phyloP scores from a whole-genome alignment of 2,888 invertebrate species.

The Patella caerulea region DNA sequence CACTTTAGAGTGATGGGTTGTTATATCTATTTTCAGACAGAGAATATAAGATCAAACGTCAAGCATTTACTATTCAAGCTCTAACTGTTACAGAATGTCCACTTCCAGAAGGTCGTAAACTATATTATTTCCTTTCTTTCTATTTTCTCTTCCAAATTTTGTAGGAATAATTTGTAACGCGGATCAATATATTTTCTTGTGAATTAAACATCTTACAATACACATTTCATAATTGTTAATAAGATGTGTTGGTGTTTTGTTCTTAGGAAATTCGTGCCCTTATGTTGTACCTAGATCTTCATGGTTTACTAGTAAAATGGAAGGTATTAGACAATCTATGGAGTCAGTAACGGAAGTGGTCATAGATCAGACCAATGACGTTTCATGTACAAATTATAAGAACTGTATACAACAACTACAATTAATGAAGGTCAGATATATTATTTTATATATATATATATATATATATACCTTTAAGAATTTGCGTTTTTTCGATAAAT shows the following conservation, averaged over 20 bases:
- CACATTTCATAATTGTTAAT: no score
- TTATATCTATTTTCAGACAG: not conserved
- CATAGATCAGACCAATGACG: constrained; percentile 5
- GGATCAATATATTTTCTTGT: no score
- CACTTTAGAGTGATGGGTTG: no score
- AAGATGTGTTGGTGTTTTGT: no score
- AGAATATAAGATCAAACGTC: constrained; percentile 12
- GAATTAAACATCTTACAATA: no score
- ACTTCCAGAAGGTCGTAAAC: constrained; percentile 7
- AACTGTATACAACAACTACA: not conserved
- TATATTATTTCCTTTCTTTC: no score
- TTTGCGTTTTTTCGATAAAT: no score
- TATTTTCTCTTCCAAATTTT: no score
- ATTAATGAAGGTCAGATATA: not conserved
- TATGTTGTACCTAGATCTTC: not conserved
- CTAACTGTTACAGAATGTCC: constrained; percentile 19
- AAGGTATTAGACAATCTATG: not conserved
- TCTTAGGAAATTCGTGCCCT: not conserved
- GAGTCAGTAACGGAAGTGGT: not conserved
- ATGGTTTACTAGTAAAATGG: not conserved
- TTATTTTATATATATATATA: no score
- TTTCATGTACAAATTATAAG: not conserved
- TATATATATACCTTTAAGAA: no score
- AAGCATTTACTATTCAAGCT: constrained; percentile 16
- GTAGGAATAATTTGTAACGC: no score